Base-by-base conservation (phyloP, 92 coral and sea anemone genomes). In the Nematostella vectensis region DNA sequence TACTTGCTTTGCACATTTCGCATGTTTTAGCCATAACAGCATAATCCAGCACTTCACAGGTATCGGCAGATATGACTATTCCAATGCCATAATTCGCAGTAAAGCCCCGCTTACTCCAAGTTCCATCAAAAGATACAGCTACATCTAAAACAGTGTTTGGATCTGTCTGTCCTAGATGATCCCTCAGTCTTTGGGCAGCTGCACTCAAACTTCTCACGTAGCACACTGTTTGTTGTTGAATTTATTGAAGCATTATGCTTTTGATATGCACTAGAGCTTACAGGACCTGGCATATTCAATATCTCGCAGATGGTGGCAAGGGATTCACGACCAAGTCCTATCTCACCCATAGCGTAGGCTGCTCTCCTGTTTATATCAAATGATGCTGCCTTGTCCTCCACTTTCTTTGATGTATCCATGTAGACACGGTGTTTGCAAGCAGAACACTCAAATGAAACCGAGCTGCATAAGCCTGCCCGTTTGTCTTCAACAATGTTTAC, bases 51-150 rank as follows among this genome's bases (percentile, higher is more conserved):
- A 67, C 81, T 29, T 67, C 63, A 15, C 74, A 68, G 39, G 73
- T 49, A 26, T 57, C 68, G 17, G 74, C 74, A 17, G 65, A 60
- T 8, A 67, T 75, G 12, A 75, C 64, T 60, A 67, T 62, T n/a
- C 81, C 68, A 21, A 75, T 47, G 20, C 75, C 37, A 48, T 67
- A 65, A 47, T 75, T 75, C 33, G 70, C 75, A 22, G 81, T 60
- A 31, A 58, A 67, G 23, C 82, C 76, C 33, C 82, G 29, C 28
- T 36, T 67, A 31, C 67, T 62, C 75, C 81, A 74, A 0, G 63
- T 47, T 37, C 68, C 65, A 59, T 74, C 80, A 59, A 66, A 65
- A 36, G 62, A 53, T n/a, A 61, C 66, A 29, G 76, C 67, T 39
- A 60, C 61, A 22, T 37, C 59, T n/a, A 59, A 23, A 37, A 57